Conservation (phyloP, 2,888 invertebrate genomes). For the Eulithis prunata region DNA sequence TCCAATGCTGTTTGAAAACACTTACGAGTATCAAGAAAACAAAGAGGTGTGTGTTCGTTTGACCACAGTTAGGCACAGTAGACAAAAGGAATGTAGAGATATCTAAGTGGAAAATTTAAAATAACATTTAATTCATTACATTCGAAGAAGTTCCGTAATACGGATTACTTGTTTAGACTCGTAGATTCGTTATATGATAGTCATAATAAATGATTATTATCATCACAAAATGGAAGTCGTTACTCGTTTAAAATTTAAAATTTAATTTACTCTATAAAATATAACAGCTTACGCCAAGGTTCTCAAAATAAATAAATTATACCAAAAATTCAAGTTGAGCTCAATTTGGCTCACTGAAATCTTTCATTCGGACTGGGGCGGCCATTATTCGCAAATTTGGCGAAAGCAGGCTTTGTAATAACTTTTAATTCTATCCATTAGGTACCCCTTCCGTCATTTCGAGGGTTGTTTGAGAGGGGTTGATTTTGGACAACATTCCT, state of each 20-base stretch:
- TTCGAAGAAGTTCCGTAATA: neutral
- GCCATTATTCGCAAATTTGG: conserved; percentile 39
- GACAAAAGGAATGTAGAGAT: too few relatives aligned
- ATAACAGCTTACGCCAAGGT: conserved; percentile 6
- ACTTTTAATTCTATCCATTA: conserved; percentile 46
- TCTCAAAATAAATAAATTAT: conserved; percentile 31
- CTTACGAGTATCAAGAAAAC: too few relatives aligned
- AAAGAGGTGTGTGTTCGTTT: too few relatives aligned
- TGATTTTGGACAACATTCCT: conserved; percentile 31
- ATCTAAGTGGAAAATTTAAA: too few relatives aligned
- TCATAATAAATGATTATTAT: conserved; percentile 5
- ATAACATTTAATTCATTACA: too few relatives aligned
- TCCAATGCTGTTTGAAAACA: too few relatives aligned
- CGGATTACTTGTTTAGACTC: neutral
- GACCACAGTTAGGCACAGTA: too few relatives aligned
- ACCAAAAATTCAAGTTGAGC: conserved; percentile 27
- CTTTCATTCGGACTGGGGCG: conserved; percentile 30
- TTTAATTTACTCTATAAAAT: conserved; percentile 14
- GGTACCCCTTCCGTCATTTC: conserved; percentile 41
- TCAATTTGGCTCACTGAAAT: conserved; percentile 33
- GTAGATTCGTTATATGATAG: neutral
- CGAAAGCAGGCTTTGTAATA: conserved; percentile 41
- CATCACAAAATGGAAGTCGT: neutral
- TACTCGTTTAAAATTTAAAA: conserved; percentile 12
- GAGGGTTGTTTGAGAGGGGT: conserved; percentile 37